A percentile compares a stretch with the other conserved stretches of the same genome.
Evolutionary conservation across 92 coral and sea anemone species (phyloP).

Genomic region (Porites lobata): DNA sequence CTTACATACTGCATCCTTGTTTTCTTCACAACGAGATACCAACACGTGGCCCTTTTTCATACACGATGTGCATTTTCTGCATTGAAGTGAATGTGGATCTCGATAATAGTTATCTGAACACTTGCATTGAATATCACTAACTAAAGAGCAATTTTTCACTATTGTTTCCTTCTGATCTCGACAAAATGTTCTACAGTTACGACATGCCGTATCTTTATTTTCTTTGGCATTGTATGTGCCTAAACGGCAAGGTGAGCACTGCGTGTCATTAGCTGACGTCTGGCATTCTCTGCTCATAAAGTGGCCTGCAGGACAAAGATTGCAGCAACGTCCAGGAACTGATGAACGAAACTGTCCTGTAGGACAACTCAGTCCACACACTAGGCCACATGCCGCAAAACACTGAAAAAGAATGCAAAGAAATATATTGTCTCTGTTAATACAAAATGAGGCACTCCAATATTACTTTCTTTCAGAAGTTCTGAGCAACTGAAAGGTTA

Average conservation of each 20-base stretch:
- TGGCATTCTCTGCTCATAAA: background rate
- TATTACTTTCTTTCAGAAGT: no score
- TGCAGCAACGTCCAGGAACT: background rate
- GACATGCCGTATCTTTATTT: background rate
- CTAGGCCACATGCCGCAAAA: background rate
- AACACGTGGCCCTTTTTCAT: background rate
- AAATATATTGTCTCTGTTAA: no score
- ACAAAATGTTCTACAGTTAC: background rate
- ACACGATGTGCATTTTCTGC: background rate
- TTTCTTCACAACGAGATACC: background rate
- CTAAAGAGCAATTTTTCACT: background rate
- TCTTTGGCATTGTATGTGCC: background rate
- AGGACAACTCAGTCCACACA: background rate
- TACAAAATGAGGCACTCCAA: no score
- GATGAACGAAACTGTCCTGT: background rate
- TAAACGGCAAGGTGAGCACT: background rate
- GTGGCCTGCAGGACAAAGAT: background rate
- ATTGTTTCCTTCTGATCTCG: background rate
- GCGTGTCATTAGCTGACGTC: background rate
- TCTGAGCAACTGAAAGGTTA: no score
- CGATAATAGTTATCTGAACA: background rate
- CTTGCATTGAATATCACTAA: background rate
- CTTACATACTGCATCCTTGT: conserved; percentile 1
- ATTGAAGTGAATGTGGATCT: background rate
- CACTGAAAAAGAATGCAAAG: background rate